Evolutionary conservation across 2,113 vertebrate genomes (phyloP).

Genomic region (Lates calcarifer): DNA sequence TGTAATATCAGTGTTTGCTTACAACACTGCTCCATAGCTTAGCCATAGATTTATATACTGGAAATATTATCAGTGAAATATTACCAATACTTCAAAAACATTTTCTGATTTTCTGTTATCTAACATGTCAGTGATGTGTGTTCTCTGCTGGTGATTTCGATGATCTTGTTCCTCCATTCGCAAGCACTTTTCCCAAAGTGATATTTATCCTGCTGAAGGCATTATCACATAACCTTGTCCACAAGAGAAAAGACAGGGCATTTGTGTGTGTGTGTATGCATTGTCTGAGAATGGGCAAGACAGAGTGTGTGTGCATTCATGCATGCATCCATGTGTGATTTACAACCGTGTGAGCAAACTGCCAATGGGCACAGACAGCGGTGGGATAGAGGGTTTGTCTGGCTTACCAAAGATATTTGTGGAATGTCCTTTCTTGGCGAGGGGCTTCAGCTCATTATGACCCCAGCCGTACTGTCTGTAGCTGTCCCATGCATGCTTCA

Average conservation of each 20-base stretch:
- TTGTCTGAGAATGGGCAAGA: conserved; percentile 5
- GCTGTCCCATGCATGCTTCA: conserved; percentile 99
- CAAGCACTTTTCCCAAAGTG: conserved; percentile 19
- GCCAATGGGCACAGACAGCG: conserved; percentile 25
- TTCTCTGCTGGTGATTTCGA: conserved; percentile 11
- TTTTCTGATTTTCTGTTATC: not conserved
- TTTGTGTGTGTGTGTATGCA: conserved; percentile 4
- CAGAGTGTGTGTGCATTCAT: not conserved
- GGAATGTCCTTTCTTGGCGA: conserved; percentile 98
- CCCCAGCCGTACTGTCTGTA: conserved; percentile 97
- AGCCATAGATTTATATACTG: not conserved
- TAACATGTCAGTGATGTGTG: not conserved
- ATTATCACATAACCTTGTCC: conserved; percentile 50
- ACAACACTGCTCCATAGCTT: not conserved
- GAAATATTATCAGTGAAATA: not conserved
- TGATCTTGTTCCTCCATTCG: not conserved
- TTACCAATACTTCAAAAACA: not conserved
- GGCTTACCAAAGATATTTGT: conserved; percentile 99
- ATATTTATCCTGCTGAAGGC: conserved; percentile 26
- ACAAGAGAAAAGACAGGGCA: not conserved
- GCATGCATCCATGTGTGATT: conserved; percentile 40
- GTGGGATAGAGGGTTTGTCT: conserved; percentile 6
- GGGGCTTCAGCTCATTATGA: conserved; percentile 98
- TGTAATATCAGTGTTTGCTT: not conserved
- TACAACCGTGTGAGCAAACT: conserved; percentile 33